Percentiles rank a stretch among this genome's conserved stretches.
Evolutionary conservation across 2,797 vertebrate genomes (phyloP).

Genomic region (Cheirogaleus major): DNA sequence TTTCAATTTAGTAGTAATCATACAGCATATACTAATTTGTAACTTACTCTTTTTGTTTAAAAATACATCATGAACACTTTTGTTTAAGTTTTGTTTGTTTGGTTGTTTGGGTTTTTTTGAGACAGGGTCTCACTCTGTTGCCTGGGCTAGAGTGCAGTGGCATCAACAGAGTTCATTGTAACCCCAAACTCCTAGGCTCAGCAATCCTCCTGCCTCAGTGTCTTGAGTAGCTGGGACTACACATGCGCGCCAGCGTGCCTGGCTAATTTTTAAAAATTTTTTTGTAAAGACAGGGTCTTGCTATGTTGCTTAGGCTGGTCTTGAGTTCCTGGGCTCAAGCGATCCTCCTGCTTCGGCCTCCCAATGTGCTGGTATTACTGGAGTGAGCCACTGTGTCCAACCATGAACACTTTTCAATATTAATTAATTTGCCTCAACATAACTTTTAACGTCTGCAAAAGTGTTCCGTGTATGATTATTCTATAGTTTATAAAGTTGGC

Average conservation of each 20-base stretch:
- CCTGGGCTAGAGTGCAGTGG: background rate
- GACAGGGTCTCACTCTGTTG: background rate
- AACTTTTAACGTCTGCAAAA: background rate
- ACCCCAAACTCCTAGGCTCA: background rate
- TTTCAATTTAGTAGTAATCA: background rate
- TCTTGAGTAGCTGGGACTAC: background rate
- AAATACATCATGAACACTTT: background rate
- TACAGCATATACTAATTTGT: background rate
- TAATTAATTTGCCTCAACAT: background rate
- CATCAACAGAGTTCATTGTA: background rate
- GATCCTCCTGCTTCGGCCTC: background rate
- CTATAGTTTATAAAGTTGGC: background rate
- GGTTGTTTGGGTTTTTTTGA: background rate
- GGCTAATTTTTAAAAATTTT: background rate
- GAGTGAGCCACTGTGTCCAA: background rate
- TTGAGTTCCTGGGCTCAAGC: background rate
- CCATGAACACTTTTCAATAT: background rate
- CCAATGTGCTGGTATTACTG: background rate
- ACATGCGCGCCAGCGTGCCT: background rate
- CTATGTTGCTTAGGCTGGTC: background rate
- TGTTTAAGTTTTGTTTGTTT: background rate
- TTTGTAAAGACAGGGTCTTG: background rate
- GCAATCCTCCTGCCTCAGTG: background rate
- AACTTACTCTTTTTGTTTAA: slow-evolving; percentile 6
- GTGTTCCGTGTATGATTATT: background rate